Evolutionary conservation across 2,888 invertebrate genomes (phyloP).

Genomic region (Leucophenga maculata): DNA sequence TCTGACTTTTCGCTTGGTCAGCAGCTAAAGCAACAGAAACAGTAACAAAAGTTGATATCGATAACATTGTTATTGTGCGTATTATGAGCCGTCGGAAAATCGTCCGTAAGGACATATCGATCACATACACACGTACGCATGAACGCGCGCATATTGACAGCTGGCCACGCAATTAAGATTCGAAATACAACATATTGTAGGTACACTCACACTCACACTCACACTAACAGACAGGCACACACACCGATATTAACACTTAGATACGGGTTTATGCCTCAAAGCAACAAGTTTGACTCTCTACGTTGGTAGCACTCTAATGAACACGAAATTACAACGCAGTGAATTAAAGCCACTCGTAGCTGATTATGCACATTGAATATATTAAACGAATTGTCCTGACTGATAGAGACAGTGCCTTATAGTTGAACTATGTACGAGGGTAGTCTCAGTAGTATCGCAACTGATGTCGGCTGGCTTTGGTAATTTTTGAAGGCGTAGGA

Average conservation of each 20-base stretch:
- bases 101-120: background rate
- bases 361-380: no score
- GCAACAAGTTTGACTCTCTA: conserved; percentile 20
- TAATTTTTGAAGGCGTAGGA: no score
- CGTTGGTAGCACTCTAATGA: conserved; percentile 2
- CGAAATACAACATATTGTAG: conserved; percentile 51
- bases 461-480: no score
- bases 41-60: conserved; percentile 24
- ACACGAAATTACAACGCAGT: conserved; percentile 8
- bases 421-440: no score
- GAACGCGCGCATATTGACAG: conserved; percentile 22
- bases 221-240: no score
- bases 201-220: conserved; percentile 28
- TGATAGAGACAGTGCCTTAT: no score
- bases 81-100: conserved; percentile 47
- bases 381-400: no score
- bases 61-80: conserved; percentile 37
- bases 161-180: conserved; percentile 56
- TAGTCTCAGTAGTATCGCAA: no score
- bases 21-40: conserved; percentile 22
- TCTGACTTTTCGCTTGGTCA: background rate
- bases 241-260: background rate
- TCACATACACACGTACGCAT: background rate
- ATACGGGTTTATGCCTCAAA: conserved; percentile 10
- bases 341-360: no score